Percentiles rank a stretch among this genome's conserved stretches.
phyloP scores from a whole-genome alignment of 2,888 invertebrate species.

The Hydriomena furcata region DNA sequence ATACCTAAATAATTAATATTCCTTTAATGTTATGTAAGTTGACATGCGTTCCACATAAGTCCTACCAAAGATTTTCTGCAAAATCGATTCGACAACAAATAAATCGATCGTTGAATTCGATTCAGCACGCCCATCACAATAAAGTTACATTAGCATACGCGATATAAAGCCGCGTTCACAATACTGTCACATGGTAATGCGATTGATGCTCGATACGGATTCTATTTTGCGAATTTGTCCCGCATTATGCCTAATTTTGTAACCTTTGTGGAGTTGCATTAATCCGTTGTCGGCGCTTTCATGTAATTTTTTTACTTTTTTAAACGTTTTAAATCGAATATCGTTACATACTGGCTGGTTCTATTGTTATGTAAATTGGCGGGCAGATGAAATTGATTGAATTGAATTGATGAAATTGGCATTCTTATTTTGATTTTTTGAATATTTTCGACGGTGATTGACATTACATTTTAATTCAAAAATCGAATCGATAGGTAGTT shows the following conservation, averaged over 20 bases:
- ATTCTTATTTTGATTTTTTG: constrained; percentile 10
- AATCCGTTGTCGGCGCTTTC: constrained; percentile 74
- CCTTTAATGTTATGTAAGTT: constrained; percentile 12
- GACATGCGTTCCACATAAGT: constrained; percentile 36
- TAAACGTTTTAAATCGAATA: constrained; percentile 31
- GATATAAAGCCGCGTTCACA: constrained; percentile 40
- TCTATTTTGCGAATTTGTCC: constrained; percentile 69
- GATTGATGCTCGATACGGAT: constrained; percentile 63
- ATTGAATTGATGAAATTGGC: too few relatives aligned
- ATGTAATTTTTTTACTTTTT: constrained; percentile 59
- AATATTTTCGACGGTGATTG: constrained; percentile 14
- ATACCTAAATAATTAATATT: constrained; percentile 3
- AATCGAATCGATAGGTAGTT: too few relatives aligned
- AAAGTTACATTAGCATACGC: constrained; percentile 58
- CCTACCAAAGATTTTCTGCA: constrained; percentile 46
- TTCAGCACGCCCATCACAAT: constrained; percentile 53
- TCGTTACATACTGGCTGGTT: constrained; percentile 38
- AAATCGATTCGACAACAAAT: constrained; percentile 50
- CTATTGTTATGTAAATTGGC: constrained; percentile 41
- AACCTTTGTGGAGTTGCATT: constrained; percentile 42
- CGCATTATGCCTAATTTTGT: constrained; percentile 66
- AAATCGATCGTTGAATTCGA: constrained; percentile 45
- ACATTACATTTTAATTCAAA: constrained; percentile 6
- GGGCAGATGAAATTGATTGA: constrained; percentile 23
- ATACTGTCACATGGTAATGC: constrained; percentile 66